Conservation (phyloP, 1,140 invertebrate genomes). For the Callitettix versicolor region DNA sequence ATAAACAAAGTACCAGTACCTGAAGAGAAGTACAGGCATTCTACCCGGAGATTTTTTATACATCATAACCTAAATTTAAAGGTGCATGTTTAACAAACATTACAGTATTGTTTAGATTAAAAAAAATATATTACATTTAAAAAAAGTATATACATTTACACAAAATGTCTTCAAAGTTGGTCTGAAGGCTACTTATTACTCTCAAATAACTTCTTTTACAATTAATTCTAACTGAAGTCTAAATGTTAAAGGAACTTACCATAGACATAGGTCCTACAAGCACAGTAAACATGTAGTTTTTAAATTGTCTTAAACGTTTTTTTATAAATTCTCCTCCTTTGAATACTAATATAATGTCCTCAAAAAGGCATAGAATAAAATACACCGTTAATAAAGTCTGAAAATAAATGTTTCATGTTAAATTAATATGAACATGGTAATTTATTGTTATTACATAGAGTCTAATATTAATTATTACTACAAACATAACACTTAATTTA, state of each 20-base stretch:
- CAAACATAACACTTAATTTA: too few relatives aligned
- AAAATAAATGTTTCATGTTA: too few relatives aligned
- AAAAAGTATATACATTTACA: slow-evolving; percentile 27
- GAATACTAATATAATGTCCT: slow-evolving; percentile 60
- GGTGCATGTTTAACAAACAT: too few relatives aligned
- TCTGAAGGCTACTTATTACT: slow-evolving; percentile 24
- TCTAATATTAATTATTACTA: too few relatives aligned
- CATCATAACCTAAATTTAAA: slow-evolving; percentile 21
- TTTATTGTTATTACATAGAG: too few relatives aligned
- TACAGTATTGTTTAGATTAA: too few relatives aligned
- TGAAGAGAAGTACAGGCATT: slow-evolving; percentile 27
- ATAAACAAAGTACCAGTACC: too few relatives aligned
- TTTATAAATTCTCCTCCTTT: slow-evolving; percentile 38
- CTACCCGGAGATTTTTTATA: slow-evolving; percentile 26
- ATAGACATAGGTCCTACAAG: slow-evolving; percentile 69
- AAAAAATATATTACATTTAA: slow-evolving; percentile 23
- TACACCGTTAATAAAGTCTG: slow-evolving; percentile 67
- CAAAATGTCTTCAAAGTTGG: slow-evolving; percentile 26
- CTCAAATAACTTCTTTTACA: slow-evolving; percentile 33
- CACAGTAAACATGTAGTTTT: slow-evolving; percentile 59
- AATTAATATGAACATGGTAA: too few relatives aligned
- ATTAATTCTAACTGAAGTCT: slow-evolving; percentile 30
- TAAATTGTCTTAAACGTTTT: slow-evolving; percentile 31
- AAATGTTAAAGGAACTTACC: slow-evolving; percentile 36
- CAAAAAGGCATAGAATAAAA: slow-evolving; percentile 55